Base-by-base conservation (phyloP, 2,113 vertebrate species). In the cat (Felis catus) region DNA sequence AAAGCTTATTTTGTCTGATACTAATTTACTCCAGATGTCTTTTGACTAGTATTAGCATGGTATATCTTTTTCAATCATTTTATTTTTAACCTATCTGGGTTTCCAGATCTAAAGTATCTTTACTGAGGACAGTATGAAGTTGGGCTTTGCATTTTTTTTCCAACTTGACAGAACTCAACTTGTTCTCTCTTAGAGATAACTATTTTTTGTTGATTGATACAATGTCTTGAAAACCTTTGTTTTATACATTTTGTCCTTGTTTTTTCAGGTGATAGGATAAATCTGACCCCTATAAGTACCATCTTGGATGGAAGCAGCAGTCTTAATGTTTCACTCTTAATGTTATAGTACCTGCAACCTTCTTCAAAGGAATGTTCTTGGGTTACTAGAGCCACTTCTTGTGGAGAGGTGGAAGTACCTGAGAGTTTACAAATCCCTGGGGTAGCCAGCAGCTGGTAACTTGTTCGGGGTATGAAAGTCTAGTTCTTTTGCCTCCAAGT, bases 311-410 rank as follows among this genome's bases (percentile, higher is more conserved):
- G n/a, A 81, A 91, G 66, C 80, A 93, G 27, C 45, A 95, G 73
- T 85, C 58, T 82, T 51, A 86, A 55, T 12, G 31, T 18, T 87
- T 87, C 74, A 76, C n/a, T 95, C n/a, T 89, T 94, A 68, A 71
- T 74, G 29, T 55, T 88, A 73, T 9, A 87, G 53, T 19, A 58
- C 53, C 45, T 85, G 70, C n/a, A 88, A 53, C 7, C 55, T 85
- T 83, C 74, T 95, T 94, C 95, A 79, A 92, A 91, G n/a, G 7
- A 39, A 36, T 91, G n/a, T 36, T 76, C 53, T 79, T 87, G n/a
- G 23, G 58, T 86, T 85, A 23, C 31, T 27, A 89, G n/a, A 58
- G 29, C 4, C 33, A 80, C 39, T 89, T 89, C 21, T 86, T 21
- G 0, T 13, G 25, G 27, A 68, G 27, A 55, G n/a, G n/a, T 31